Evolutionary conservation across 2,113 vertebrate genomes (phyloP).

Genomic region (Notiomystis cincta): DNA sequence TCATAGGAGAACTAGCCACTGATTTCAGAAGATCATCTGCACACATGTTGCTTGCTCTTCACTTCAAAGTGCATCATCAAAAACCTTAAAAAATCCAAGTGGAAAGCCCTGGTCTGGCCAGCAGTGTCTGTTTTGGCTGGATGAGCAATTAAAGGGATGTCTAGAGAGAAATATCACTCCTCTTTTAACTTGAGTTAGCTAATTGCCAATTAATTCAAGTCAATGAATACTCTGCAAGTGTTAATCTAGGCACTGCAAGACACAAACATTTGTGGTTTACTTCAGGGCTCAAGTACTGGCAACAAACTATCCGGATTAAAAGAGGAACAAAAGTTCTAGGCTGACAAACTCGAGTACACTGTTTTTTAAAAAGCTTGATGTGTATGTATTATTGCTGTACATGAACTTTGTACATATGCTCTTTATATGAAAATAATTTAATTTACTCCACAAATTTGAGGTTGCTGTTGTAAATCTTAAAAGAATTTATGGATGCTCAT

Average conservation of each 20-base stretch:
- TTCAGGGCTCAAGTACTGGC: background rate
- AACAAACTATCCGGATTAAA: background rate
- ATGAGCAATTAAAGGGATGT: conserved; percentile 18
- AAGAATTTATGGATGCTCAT: background rate
- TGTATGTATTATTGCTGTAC: background rate
- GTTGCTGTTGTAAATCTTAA: background rate
- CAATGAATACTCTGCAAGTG: conserved; percentile 26
- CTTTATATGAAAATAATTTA: background rate
- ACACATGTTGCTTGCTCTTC: background rate
- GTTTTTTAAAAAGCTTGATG: background rate
- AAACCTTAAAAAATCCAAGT: background rate
- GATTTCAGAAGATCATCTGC: background rate
- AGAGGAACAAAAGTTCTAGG: background rate
- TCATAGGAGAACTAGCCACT: background rate
- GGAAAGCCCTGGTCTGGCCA: background rate
- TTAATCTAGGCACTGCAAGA: conserved; percentile 23
- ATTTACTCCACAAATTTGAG: background rate
- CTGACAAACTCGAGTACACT: background rate
- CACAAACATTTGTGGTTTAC: conserved; percentile 4
- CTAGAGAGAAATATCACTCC: conserved; percentile 35
- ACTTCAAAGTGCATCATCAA: background rate
- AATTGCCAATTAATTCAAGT: conserved; percentile 61
- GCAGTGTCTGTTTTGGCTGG: background rate
- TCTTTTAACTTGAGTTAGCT: conserved; percentile 41
- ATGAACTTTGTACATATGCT: background rate